Base-by-base conservation (phyloP, 1,140 invertebrate genomes). In the Grapholita molesta region DNA sequence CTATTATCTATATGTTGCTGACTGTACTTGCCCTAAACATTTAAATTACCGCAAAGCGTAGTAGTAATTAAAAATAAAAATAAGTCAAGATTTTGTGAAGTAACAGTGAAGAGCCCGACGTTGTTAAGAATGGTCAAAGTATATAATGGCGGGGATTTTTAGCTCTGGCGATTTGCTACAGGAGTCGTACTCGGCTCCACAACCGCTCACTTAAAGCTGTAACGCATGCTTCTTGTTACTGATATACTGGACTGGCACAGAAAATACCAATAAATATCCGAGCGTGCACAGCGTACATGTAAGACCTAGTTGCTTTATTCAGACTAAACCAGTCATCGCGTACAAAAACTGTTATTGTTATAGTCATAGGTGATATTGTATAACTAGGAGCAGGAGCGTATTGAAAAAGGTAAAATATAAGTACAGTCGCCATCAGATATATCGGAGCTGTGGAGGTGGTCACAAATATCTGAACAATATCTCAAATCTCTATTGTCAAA, bases 91-190 rank as follows among this genome's bases (percentile, higher is more conserved):
- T 30, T 38, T 38, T 3, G n/a, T n/a, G n/a, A n/a, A n/a, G 72
- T 66, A 38, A 77, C 68, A 70, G 65, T 57, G 69, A 57, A 61
- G 55, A 8, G 24, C 70, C 68, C 65, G 67, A 69, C 73, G 74
- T 74, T 76, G 52, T 75, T 72, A 68, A 70, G 73, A 76, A 72
- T 73, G 77, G 57, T 70, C 75, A 76, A 78, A 80, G 76, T 79
- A 76, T 79, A 78, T 82, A 79, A 82, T 79, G 79, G 79, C 80
- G 66, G 61, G 72, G 73, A 70, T 73, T 71, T 52, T 53, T 57
- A 52, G 69, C 57, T 57, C 53, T 38, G 67, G 69, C 70, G 75
- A 74, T 75, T 65, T 68, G 61, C 57, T 70, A 24, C 23, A 24
- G 57, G 66, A 35, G n/a, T n/a, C n/a, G n/a, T 25, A 61, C 55